Evolutionary conservation across 2,797 vertebrate species (phyloP).

Genomic region (Parotocinclus haroldoi): DNA sequence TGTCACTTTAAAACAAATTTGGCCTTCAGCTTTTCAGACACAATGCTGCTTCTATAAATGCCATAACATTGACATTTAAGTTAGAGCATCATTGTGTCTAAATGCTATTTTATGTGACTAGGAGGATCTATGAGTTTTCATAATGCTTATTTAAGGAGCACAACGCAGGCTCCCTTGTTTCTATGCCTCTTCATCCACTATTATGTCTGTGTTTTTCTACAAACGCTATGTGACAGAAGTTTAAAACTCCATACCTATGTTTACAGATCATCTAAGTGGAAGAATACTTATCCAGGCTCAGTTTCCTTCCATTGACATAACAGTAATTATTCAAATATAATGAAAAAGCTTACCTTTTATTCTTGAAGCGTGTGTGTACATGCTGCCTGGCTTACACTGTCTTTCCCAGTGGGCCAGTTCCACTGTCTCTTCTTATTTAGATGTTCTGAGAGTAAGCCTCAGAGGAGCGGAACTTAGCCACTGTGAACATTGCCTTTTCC

Average conservation of each 20-base stretch:
- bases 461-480: slow-evolving; percentile 86
- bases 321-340: neutral
- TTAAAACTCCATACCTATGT: slow-evolving; percentile 22
- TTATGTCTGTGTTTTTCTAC: no score
- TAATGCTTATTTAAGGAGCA: no score
- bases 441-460: slow-evolving; percentile 54
- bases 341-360: slow-evolving; percentile 19
- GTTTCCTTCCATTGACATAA: neutral
- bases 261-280: slow-evolving; percentile 3
- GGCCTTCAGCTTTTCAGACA: neutral
- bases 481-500: slow-evolving; percentile 78
- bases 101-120: neutral
- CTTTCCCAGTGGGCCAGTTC: slow-evolving; percentile 57
- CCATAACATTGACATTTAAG: slow-evolving; percentile 6
- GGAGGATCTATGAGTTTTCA: neutral
- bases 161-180: no score
- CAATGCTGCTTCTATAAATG: neutral
- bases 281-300: slow-evolving; percentile 1
- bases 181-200: no score
- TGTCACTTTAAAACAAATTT: neutral
- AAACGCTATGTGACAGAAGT: slow-evolving; percentile 52
- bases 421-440: slow-evolving; percentile 15
- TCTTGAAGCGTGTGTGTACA: neutral
- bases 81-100: neutral
- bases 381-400: slow-evolving; percentile 32